Evolutionary conservation across 2,797 vertebrate species (phyloP).

Genomic region (Chloroceryle inda): DNA sequence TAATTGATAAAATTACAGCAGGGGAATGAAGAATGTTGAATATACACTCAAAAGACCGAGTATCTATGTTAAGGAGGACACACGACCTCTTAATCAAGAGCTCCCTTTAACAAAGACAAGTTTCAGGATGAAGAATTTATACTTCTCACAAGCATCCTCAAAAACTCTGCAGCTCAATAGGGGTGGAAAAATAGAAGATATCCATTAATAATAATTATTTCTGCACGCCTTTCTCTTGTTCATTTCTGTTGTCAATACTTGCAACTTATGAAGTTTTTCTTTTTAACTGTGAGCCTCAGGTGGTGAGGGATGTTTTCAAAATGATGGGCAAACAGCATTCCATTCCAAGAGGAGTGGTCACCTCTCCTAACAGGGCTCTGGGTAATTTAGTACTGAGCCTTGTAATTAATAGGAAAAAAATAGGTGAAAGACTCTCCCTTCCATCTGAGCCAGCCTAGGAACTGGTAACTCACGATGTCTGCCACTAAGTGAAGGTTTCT

Average conservation of each 20-base stretch:
- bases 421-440: constrained; percentile 11
- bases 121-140: not conserved
- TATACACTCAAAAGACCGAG: not conserved
- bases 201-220: not conserved
- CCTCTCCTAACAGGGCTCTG: not conserved
- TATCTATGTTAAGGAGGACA: not conserved
- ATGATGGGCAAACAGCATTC: not conserved
- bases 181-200: not conserved
- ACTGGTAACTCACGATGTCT: not conserved
- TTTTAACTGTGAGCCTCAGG: not conserved
- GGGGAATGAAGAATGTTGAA: not conserved
- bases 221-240: not conserved
- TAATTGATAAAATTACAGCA: not conserved
- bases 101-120: not conserved
- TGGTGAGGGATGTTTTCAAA: not conserved
- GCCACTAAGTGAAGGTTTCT: not conserved
- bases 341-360: not conserved
- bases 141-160: not conserved
- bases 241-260: not conserved
- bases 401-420: constrained; percentile 27
- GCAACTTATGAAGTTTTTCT: not conserved
- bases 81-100: not conserved
- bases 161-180: not conserved
- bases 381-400: not conserved
- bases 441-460: constrained; percentile 5